Percentiles rank a stretch among this genome's conserved stretches.
phyloP scores from a whole-genome alignment of 2,888 invertebrate genomes.

The Cataglyphis altisquamis region DNA sequence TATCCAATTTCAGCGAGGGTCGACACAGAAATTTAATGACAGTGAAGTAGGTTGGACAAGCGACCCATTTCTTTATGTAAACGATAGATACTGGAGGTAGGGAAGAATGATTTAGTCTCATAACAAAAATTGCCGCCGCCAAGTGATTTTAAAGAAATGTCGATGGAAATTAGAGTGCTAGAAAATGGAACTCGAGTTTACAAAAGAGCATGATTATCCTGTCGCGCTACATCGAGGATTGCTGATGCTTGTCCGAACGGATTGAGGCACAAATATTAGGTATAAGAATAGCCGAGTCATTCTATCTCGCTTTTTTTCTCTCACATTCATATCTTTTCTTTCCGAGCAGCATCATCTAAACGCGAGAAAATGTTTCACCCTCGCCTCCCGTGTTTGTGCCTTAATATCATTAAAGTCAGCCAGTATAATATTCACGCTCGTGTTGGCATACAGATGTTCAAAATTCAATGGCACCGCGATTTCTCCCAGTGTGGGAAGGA shows the following conservation, averaged over 20 bases:
- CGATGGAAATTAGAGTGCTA: constrained; percentile 33
- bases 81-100: not conserved
- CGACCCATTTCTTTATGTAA: constrained; percentile 18
- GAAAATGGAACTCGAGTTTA: constrained; percentile 38
- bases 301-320: not conserved
- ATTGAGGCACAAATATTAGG: constrained; percentile 30
- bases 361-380: constrained; percentile 30
- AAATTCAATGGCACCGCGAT: constrained; percentile 27
- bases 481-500: constrained; percentile 24
- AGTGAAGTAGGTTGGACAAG: not conserved
- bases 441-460: constrained; percentile 52
- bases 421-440: constrained; percentile 59
- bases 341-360: not conserved
- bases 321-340: constrained; percentile 7
- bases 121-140: constrained; percentile 22
- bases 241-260: not conserved
- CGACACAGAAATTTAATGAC: not conserved
- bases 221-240: constrained; percentile 19
- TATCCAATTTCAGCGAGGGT: not conserved
- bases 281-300: constrained; percentile 11
- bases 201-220: constrained; percentile 46
- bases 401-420: constrained; percentile 62
- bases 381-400: constrained; percentile 13
- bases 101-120: constrained; percentile 12
- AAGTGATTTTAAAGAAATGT: constrained; percentile 31